Percentiles rank a stretch among this genome's conserved stretches.
phyloP scores from a whole-genome alignment of 2,113 vertebrate genomes.

The Astur gentilis region DNA sequence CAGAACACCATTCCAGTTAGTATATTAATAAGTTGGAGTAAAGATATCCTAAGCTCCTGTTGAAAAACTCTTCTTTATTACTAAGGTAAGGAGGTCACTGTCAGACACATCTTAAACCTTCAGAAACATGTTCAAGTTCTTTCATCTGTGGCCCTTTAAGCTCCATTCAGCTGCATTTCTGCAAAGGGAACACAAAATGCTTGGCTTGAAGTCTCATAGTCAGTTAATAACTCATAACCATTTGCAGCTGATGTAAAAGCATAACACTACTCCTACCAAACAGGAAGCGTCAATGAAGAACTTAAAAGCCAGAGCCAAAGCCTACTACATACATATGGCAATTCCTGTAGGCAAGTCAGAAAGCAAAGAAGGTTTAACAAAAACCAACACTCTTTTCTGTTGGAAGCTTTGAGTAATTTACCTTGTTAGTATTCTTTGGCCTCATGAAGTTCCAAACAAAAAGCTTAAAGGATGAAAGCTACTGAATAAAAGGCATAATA shows the following conservation, averaged over 20 bases:
- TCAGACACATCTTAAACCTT: slow-evolving; percentile 64
- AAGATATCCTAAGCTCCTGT: slow-evolving; percentile 60
- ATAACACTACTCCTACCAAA: slow-evolving; percentile 43
- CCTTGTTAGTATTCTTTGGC: neutral
- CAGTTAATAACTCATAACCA: slow-evolving; percentile 74
- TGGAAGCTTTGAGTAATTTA: neutral
- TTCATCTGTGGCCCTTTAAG: slow-evolving; percentile 72
- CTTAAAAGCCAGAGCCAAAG: neutral
- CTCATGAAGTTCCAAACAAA: neutral
- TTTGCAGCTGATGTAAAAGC: slow-evolving; percentile 65
- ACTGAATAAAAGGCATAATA: neutral
- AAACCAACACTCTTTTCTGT: neutral
- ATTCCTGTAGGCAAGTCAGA: neutral
- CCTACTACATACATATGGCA: neutral
- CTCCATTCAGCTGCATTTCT: slow-evolving; percentile 79
- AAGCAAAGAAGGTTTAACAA: neutral
- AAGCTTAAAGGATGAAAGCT: neutral
- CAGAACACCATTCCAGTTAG: slow-evolving; percentile 59
- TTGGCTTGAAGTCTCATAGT: slow-evolving; percentile 82
- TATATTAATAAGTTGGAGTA: slow-evolving; percentile 48
- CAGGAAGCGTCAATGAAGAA: slow-evolving; percentile 4
- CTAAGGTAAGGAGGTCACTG: slow-evolving; percentile 61
- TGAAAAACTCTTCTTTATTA: slow-evolving; percentile 65
- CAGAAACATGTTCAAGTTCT: slow-evolving; percentile 69
- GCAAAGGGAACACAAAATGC: slow-evolving; percentile 94